Conservation (phyloP, 1,140 invertebrate species). For the Ylistrum balloti region DNA sequence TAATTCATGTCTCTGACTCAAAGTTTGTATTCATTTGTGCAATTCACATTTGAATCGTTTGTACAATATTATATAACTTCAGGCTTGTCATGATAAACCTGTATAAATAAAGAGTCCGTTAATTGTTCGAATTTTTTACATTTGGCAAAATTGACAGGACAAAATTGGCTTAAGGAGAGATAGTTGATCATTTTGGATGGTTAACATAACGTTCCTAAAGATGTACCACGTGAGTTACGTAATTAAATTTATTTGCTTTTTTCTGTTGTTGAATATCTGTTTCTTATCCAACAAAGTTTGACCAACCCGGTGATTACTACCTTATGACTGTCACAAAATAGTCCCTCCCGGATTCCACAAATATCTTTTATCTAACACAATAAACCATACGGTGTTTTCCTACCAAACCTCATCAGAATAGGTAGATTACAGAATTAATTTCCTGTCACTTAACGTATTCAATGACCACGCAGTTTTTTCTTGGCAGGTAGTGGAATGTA, state of each 20-base stretch:
- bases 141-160: no score
- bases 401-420: not conserved
- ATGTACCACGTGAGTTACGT: not conserved
- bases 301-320: not conserved
- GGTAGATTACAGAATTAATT: conserved; percentile 27
- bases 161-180: no score
- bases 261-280: not conserved
- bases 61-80: no score
- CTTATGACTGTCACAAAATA: not conserved
- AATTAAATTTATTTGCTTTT: no score
- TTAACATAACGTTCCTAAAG: no score
- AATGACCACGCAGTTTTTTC: conserved; percentile 32
- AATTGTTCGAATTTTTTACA: no score
- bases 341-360: not conserved
- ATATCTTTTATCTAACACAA: not conserved
- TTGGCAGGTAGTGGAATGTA: conserved; percentile 14
- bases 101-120: no score
- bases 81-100: no score
- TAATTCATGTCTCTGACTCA: no score
- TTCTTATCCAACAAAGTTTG: not conserved
- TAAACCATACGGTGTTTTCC: conserved; percentile 6
- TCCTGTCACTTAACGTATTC: conserved; percentile 18
- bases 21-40: no score
- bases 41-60: no score
- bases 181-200: no score